These are phyloP conservation scores for Merodon equestris DNA, from an alignment of 2,888 invertebrate genomes.

Conservation along the genomic window DNA sequence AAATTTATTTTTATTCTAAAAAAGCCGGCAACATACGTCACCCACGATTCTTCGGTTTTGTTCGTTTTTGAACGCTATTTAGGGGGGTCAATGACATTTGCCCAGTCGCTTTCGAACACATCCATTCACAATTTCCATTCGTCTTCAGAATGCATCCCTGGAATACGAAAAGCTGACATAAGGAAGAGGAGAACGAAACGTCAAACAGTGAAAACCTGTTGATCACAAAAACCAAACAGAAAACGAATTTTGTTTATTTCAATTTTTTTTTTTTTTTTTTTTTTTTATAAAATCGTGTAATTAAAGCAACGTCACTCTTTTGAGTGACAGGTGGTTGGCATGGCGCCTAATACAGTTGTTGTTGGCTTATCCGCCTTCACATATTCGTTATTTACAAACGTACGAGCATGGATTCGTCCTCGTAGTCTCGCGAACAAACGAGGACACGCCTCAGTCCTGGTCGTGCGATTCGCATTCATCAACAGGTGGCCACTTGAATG, in stretches of 20 bases:
- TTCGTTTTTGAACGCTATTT: no score
- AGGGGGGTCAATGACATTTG: conserved; percentile 26
- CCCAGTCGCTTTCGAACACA: background rate
- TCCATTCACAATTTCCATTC: conserved; percentile 40
- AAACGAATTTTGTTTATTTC: conserved; percentile 17
- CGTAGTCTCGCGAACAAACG: conserved; percentile 15
- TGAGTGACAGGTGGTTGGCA: conserved; percentile 43
- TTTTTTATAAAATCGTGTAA: background rate
- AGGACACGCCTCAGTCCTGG: conserved; percentile 20
- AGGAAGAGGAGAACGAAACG: conserved; percentile 3
- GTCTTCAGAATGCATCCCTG: conserved; percentile 23
- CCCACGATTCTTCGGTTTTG: no score
- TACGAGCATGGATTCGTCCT: background rate
- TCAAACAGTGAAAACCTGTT: conserved; percentile 39
- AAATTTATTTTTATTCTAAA: no score
- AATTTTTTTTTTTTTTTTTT: no score
- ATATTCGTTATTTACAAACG: conserved; percentile 21
- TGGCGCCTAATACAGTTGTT: conserved; percentile 24
- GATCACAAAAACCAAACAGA: conserved; percentile 19
- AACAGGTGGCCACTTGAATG: conserved; percentile 1
- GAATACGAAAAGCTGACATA: conserved; percentile 11
- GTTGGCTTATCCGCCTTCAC: conserved; percentile 1
- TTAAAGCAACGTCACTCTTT: conserved; percentile 14
- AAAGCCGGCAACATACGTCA: no score
- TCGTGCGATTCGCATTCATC: conserved; percentile 29